Conservation (phyloP, 2,797 vertebrate species). For the Spondyliosoma cantharus region DNA sequence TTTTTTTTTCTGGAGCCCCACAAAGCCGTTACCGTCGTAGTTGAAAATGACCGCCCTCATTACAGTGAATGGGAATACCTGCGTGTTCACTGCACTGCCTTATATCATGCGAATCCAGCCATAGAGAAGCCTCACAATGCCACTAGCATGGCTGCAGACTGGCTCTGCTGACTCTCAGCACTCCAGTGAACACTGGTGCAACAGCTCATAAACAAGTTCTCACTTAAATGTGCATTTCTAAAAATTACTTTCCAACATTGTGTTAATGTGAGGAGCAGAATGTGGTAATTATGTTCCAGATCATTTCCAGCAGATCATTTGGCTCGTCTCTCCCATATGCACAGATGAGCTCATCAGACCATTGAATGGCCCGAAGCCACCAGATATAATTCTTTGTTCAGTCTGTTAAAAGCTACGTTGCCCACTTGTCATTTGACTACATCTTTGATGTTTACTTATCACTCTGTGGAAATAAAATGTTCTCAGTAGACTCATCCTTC, state of each 20-base stretch:
- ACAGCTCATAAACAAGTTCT: background rate
- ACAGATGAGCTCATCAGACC: conserved; percentile 21
- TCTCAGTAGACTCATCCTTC: conserved; percentile 28
- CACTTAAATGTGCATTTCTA: background rate
- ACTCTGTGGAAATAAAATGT: conserved; percentile 20
- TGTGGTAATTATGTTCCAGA: background rate
- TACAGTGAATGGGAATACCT: too few species aligned
- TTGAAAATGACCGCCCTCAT: too few species aligned
- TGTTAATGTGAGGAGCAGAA: conserved; percentile 1
- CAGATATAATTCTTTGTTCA: conserved; percentile 31
- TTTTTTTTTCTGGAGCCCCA: too few species aligned
- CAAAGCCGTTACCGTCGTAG: too few species aligned
- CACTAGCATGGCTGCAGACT: background rate
- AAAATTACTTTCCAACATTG: background rate
- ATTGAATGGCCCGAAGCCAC: conserved; percentile 7
- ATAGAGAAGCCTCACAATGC: background rate
- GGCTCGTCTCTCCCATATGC: background rate
- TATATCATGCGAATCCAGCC: too few species aligned
- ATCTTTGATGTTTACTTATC: conserved; percentile 34
- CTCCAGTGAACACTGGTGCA: background rate
- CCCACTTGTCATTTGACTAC: conserved; percentile 11
- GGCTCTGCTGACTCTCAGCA: background rate
- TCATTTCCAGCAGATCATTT: conserved; percentile 13
- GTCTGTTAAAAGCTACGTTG: conserved; percentile 15
- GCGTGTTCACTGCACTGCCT: too few species aligned